These are phyloP conservation scores for Siderastrea siderea DNA, from an alignment of 92 coral and sea anemone genomes.

Conservation along the genomic window DNA sequence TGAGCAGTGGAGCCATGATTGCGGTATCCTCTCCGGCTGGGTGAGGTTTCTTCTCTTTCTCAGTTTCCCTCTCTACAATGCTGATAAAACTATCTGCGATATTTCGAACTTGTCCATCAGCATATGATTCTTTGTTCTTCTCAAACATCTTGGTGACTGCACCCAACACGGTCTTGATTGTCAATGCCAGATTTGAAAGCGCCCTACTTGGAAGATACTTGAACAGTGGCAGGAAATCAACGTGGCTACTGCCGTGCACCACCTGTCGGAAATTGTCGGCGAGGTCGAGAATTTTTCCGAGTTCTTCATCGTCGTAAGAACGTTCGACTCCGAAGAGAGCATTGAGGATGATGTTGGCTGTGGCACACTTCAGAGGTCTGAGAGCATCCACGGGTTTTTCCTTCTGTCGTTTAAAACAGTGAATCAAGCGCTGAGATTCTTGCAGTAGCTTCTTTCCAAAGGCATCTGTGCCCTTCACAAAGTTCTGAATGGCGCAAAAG, in stretches of 20 bases:
- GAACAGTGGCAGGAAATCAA: conserved; percentile 85
- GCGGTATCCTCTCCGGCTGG: conserved; percentile 24
- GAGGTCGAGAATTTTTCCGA: conserved; percentile 45
- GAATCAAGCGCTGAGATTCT: conserved; percentile 60
- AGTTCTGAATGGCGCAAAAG: conserved; percentile 74
- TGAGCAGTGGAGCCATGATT: conserved; percentile 25
- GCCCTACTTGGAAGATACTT: conserved; percentile 54
- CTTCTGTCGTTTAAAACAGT: conserved; percentile 41
- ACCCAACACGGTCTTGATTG: conserved; percentile 17
- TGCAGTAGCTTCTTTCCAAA: conserved; percentile 55
- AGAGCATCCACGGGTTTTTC: conserved; percentile 70
- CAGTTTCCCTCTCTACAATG: conserved; percentile 48
- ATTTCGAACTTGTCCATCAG: conserved; percentile 70
- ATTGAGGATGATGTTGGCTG: conserved; percentile 73
- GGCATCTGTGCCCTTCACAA: conserved; percentile 55
- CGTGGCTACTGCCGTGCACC: conserved; percentile 50
- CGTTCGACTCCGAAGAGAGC: conserved; percentile 74
- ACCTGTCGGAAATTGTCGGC: conserved; percentile 63
- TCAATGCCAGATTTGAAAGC: conserved; percentile 30
- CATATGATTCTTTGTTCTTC: conserved; percentile 70
- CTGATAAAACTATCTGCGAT: conserved; percentile 80
- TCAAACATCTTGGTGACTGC: conserved; percentile 51
- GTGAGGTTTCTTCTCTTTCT: conserved; percentile 16
- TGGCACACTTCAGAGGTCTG: conserved; percentile 68
- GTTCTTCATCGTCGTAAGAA: conserved; percentile 47